Percentiles rank a stretch among this genome's conserved stretches.
phyloP scores from a whole-genome alignment of 2,888 invertebrate species.

The Machimus rusticus region DNA sequence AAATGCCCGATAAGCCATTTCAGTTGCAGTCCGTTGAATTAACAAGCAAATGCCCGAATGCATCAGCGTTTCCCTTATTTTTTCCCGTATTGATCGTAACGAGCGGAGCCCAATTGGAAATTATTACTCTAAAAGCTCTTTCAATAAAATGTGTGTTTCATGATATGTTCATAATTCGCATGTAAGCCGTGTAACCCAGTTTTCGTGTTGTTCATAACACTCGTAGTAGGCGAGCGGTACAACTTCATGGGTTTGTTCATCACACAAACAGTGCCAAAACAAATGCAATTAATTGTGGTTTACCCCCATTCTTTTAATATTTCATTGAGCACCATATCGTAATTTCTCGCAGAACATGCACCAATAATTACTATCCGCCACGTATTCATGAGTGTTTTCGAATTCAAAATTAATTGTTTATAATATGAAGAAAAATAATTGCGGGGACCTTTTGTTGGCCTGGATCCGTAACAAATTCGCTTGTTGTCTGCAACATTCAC shows the following conservation, averaged over 20 bases:
- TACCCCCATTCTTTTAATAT: neutral
- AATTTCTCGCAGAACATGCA: neutral
- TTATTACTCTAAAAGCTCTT: neutral
- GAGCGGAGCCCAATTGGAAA: neutral
- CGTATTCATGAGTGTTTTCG: neutral
- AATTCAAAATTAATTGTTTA: neutral
- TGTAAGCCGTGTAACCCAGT: neutral
- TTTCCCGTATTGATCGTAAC: neutral
- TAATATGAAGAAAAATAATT: neutral
- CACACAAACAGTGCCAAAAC: conserved; percentile 13
- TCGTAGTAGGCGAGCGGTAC: neutral
- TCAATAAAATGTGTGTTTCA: neutral
- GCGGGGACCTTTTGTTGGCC: neutral
- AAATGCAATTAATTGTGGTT: conserved; percentile 11
- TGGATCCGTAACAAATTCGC: neutral
- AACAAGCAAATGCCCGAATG: neutral
- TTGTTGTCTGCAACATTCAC: neutral
- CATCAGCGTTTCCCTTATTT: neutral
- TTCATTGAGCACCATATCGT: neutral
- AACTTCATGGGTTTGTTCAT: conserved; percentile 3
- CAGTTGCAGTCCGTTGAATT: neutral
- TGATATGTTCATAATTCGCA: neutral
- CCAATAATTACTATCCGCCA: neutral
- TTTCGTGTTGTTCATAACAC: neutral
- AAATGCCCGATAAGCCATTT: neutral